A percentile compares a stretch with the other conserved stretches of the same genome.
Conservation (phyloP, 2,888 invertebrate genomes). For the Entomobrya proxima region DNA sequence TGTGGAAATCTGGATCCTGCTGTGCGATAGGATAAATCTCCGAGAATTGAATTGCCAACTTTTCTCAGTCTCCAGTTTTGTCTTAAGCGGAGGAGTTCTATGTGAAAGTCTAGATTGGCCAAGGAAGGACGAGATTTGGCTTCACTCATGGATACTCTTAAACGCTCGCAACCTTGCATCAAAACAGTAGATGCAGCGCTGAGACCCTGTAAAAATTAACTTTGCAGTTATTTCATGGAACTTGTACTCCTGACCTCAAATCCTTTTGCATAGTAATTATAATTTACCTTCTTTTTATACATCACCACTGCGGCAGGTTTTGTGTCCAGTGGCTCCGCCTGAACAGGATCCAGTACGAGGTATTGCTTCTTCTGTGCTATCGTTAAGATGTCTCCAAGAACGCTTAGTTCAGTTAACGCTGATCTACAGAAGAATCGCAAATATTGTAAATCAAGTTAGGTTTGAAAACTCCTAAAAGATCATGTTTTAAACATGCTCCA, state of each 20-base stretch:
- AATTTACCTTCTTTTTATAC: conserved; percentile 89
- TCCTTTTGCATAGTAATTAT: background rate
- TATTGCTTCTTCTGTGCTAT: conserved; percentile 96
- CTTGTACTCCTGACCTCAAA: background rate
- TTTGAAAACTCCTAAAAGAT: too few species aligned
- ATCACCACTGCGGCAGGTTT: conserved; percentile 93
- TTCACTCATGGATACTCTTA: conserved; percentile 89
- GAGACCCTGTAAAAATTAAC: conserved; percentile 81
- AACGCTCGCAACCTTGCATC: conserved; percentile 89
- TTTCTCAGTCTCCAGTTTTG: conserved; percentile 98
- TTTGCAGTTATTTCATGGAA: conserved; percentile 3
- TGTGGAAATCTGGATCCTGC: conserved; percentile 96
- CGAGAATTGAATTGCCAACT: conserved; percentile 95
- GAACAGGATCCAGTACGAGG: conserved; percentile 94
- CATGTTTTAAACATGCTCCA: too few species aligned
- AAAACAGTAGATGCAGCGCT: conserved; percentile 91
- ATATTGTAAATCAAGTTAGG: too few species aligned
- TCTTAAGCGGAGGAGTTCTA: conserved; percentile 89
- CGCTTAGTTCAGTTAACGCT: conserved; percentile 93
- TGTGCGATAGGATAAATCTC: conserved; percentile 96
- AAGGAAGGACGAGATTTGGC: conserved; percentile 77
- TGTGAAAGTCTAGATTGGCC: conserved; percentile 92
- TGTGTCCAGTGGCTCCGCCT: conserved; percentile 88
- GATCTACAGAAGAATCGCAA: conserved; percentile 79
- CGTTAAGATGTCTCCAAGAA: conserved; percentile 92